These are phyloP conservation scores for Scleropages formosus DNA, from an alignment of 2,797 vertebrate genomes.

Conservation along the genomic window DNA sequence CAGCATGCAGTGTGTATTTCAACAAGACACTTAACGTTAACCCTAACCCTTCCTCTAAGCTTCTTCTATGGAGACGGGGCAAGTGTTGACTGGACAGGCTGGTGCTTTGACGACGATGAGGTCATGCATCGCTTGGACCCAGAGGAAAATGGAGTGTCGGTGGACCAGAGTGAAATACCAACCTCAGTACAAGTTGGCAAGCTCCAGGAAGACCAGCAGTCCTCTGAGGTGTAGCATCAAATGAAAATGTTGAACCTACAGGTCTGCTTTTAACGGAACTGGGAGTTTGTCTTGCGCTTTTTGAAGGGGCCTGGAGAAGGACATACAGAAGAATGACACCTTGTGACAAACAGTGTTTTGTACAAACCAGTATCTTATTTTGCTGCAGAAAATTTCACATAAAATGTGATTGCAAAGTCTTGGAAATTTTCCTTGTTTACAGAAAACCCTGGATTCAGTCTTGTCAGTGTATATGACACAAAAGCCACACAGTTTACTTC, in stretches of 20 bases:
- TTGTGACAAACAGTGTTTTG: neutral
- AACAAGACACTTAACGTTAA: no score
- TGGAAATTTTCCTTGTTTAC: neutral
- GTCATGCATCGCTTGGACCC: slow-evolving; percentile 53
- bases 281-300: neutral
- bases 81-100: slow-evolving; percentile 70
- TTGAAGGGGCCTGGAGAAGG: no score
- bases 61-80: slow-evolving; percentile 45
- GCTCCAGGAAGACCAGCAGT: slow-evolving; percentile 55
- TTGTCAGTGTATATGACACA: no score
- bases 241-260: neutral
- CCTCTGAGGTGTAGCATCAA: slow-evolving; percentile 63
- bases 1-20: no score
- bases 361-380: neutral
- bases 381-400: no score
- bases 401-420: neutral
- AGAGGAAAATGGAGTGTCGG: slow-evolving; percentile 29
- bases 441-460: neutral
- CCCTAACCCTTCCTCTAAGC: slow-evolving; percentile 48
- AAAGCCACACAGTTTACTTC: no score
- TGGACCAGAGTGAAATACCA: slow-evolving; percentile 40
- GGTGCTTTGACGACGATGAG: slow-evolving; percentile 68
- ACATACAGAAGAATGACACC: no score
- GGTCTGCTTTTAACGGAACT: neutral
- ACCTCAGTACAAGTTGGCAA: slow-evolving; percentile 12